These are phyloP conservation scores for Agelas oroides DNA, from an alignment of 37 sponge, comb jelly and placozoan genomes.

Conservation along the genomic window DNA sequence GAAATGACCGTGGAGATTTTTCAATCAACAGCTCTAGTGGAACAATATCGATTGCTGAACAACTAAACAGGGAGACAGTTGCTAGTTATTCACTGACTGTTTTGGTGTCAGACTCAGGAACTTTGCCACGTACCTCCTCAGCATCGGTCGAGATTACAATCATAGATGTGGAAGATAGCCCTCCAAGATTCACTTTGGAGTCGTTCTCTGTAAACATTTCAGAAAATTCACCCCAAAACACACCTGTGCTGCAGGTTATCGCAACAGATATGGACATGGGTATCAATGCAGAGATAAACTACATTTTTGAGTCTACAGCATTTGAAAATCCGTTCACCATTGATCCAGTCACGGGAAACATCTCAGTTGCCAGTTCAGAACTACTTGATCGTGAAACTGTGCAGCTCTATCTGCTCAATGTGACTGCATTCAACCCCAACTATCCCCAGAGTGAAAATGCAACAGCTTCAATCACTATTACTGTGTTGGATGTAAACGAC, in stretches of 20 bases:
- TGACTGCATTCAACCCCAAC: conserved; percentile 38
- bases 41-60: conserved; percentile 27
- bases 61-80: conserved; percentile 66
- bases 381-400: conserved; percentile 36
- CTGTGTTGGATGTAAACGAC: conserved; percentile 57
- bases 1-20: conserved; percentile 24
- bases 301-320: background rate
- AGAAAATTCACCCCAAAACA: conserved; percentile 42
- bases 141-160: conserved; percentile 20
- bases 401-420: background rate
- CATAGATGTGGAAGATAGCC: conserved; percentile 59
- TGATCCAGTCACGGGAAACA: conserved; percentile 37
- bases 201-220: conserved; percentile 1
- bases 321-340: conserved; percentile 36
- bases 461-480: conserved; percentile 29
- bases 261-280: conserved; percentile 60
- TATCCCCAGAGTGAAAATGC: background rate
- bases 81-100: conserved; percentile 25
- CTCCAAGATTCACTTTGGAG: conserved; percentile 50
- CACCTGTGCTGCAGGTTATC: conserved; percentile 21
- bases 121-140: background rate
- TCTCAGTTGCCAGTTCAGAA: conserved; percentile 29
- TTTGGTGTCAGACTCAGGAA: conserved; percentile 15
- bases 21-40: conserved; percentile 43
- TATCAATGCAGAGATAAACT: conserved; percentile 40